phyloP scores from a whole-genome alignment of 2,113 vertebrate genomes.

The Centropristis striata region DNA sequence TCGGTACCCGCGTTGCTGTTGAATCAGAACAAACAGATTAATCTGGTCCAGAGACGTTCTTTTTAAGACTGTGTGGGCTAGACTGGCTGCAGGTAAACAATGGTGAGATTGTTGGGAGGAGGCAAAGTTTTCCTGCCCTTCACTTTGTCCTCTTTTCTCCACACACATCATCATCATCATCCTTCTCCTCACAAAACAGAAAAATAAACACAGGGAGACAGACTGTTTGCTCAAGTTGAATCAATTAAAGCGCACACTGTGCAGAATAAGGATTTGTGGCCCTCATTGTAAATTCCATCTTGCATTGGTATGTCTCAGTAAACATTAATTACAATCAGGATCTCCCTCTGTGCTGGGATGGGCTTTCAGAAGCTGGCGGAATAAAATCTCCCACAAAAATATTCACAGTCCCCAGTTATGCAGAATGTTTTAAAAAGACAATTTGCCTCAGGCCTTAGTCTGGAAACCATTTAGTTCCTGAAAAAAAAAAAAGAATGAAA shows the following conservation, averaged over 20 bases:
- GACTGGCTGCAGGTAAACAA: conserved; percentile 46
- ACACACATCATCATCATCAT: conserved; percentile 22
- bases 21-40: conserved; percentile 39
- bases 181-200: conserved; percentile 60
- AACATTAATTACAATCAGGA: conserved; percentile 80
- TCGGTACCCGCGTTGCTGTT: not conserved
- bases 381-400: conserved; percentile 44
- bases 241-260: conserved; percentile 78
- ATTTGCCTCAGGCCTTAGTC: conserved; percentile 35
- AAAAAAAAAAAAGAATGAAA: conserved; percentile 12
- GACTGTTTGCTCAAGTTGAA: conserved; percentile 83
- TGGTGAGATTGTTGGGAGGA: conserved; percentile 52
- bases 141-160: not conserved
- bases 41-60: conserved; percentile 46
- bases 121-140: not conserved
- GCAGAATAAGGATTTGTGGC: conserved; percentile 62
- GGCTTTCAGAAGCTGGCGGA: conserved; percentile 20
- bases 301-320: conserved; percentile 73
- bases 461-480: conserved; percentile 63
- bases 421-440: conserved; percentile 50
- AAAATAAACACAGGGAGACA: conserved; percentile 75
- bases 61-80: not conserved
- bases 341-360: conserved; percentile 25
- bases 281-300: conserved; percentile 77
- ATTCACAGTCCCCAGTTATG: conserved; percentile 15